phyloP scores from a whole-genome alignment of 2,797 vertebrate species.

The Alectoris magna region DNA sequence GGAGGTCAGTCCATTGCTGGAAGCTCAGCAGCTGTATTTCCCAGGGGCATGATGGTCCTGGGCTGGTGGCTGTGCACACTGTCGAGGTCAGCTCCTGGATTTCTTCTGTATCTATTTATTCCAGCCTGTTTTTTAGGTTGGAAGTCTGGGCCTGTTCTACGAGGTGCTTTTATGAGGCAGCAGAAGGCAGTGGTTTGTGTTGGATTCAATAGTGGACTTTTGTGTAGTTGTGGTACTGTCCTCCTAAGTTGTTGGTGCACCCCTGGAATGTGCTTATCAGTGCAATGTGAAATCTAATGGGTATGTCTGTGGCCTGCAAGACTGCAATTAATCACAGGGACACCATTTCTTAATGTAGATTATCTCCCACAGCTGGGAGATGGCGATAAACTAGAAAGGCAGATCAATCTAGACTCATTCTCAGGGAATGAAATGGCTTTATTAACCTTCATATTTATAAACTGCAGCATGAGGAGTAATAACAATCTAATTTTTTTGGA shows the following conservation, averaged over 20 bases:
- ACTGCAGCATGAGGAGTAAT: constrained; percentile 18
- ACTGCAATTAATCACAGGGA: constrained; percentile 39
- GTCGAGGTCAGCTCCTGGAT: background rate
- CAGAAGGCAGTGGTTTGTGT: background rate
- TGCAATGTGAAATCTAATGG: background rate
- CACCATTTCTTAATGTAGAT: background rate
- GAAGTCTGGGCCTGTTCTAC: background rate
- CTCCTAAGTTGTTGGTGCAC: background rate
- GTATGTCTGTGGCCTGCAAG: constrained; percentile 17
- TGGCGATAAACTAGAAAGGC: constrained; percentile 27
- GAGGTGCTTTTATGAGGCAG: background rate
- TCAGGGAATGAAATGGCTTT: constrained; percentile 16
- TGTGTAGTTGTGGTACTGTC: background rate
- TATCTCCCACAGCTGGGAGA: constrained; percentile 42
- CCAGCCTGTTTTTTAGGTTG: background rate
- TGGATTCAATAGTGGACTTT: background rate
- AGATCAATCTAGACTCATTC: constrained; percentile 16
- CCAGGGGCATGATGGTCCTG: background rate
- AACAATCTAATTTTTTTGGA: background rate
- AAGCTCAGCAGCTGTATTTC: background rate
- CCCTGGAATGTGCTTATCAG: background rate
- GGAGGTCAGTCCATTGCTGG: too few species aligned
- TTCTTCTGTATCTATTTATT: background rate
- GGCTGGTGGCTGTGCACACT: background rate
- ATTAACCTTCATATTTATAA: constrained; percentile 50